Evolutionary conservation across 2,113 vertebrate genomes (phyloP).

Genomic region (Gobio gobio): DNA sequence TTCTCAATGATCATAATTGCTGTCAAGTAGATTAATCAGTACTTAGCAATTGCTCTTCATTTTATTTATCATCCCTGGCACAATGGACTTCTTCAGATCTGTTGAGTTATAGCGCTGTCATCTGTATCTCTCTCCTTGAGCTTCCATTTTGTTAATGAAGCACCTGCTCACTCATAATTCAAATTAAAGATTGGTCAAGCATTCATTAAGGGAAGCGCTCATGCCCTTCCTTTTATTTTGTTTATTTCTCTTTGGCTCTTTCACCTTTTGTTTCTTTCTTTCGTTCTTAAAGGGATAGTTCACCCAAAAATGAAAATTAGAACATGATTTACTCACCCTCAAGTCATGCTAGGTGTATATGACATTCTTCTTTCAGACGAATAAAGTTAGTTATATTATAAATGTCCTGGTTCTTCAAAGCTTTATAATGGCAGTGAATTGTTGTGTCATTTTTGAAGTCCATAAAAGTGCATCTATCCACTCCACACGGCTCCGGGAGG

Average conservation of each 20-base stretch:
- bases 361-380: no score
- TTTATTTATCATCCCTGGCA: slow-evolving; percentile 45
- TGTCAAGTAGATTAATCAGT: slow-evolving; percentile 57
- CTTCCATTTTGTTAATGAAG: slow-evolving; percentile 50
- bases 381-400: no score
- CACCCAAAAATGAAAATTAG: no score
- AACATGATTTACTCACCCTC: no score
- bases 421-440: no score
- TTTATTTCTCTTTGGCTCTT: background rate
- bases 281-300: background rate
- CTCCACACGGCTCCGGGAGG: no score
- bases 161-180: slow-evolving; percentile 53
- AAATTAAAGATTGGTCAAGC: slow-evolving; percentile 47
- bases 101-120: slow-evolving; percentile 40
- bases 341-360: no score
- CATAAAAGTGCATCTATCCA: no score
- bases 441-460: no score
- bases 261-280: background rate
- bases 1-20: slow-evolving; percentile 53
- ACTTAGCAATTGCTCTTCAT: slow-evolving; percentile 48
- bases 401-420: no score
- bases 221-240: background rate
- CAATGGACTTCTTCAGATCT: slow-evolving; percentile 47
- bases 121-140: slow-evolving; percentile 47
- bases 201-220: slow-evolving; percentile 49